Conservation (phyloP, 2,113 vertebrate species). For the Sceloporus tristichus region DNA sequence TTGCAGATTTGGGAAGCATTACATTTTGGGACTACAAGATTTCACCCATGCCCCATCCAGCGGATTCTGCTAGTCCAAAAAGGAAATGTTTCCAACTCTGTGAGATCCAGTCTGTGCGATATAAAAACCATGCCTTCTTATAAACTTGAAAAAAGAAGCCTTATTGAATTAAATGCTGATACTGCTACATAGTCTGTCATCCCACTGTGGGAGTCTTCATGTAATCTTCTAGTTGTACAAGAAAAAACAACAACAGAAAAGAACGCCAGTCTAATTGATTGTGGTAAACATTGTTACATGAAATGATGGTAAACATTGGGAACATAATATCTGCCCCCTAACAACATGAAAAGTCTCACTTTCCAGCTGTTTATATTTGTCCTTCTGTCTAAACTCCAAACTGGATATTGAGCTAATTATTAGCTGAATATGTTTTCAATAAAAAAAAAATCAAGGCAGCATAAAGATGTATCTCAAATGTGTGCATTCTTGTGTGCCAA, state of each 20-base stretch:
- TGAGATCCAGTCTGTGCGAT: too few relatives aligned
- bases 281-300: slow-evolving; percentile 10
- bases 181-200: background rate
- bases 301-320: slow-evolving; percentile 9
- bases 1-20: too few relatives aligned
- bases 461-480: slow-evolving; percentile 44
- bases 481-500: slow-evolving; percentile 19
- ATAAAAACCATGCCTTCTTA: background rate
- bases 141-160: background rate
- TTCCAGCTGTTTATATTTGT: slow-evolving; percentile 25
- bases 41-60: too few relatives aligned
- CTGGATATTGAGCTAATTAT: slow-evolving; percentile 40
- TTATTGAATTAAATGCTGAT: background rate
- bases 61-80: too few relatives aligned
- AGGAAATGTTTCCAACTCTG: too few relatives aligned
- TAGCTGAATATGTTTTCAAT: slow-evolving; percentile 46
- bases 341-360: background rate
- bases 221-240: background rate
- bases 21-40: too few relatives aligned
- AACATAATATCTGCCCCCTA: slow-evolving; percentile 2
- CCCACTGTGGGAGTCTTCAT: background rate
- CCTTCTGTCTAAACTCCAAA: slow-evolving; percentile 25
- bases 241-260: background rate
- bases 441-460: slow-evolving; percentile 24
- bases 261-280: background rate